Base-by-base conservation (phyloP, 1,140 invertebrate species). In the Eriosoma lanigerum region DNA sequence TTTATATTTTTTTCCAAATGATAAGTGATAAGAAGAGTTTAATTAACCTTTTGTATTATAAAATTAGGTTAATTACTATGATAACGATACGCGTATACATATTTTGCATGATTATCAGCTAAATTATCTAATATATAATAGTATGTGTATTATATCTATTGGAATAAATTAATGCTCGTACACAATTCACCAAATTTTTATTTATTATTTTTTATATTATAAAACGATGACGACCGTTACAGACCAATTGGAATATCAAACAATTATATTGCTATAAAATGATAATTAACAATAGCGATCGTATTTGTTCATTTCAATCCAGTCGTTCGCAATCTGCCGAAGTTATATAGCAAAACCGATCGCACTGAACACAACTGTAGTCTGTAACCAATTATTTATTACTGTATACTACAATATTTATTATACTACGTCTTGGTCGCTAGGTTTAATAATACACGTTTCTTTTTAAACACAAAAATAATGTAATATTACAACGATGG, bases 41-140 rank as follows among this genome's bases (percentile, higher is more conserved):
- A 64, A 64, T 38, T 64, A n/a, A 26, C 44, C 15, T 48, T 48
- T 68, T 48, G 13, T 48, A 10, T 8, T 48, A 48, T 17, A 24
- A 68, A 68, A 68, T 21, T 48, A 68, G 66, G 66, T 68, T 68
- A 68, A 26, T 68, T 24, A 46, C n/a, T 66, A 21, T 15, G 66
- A 48, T 68, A 68, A 19, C 46, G 9, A 48, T 8, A 48, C 9
- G 10, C 9, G n/a, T n/a, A 46, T 5, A 68, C 24, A 38, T 17
- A 32, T 26, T 26, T 66, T 44, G 44, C 24, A 56, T 26, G 12
- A 29, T 29, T 29, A 62, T 9, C 19, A 10, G 29, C 2, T 32
- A 4, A 38, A 3, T 8, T 38, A 38, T 38, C 32, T 38, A 38
- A 38, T 38, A 38, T 38, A 4, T 38, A 4, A 38, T 38, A 38